Percentiles rank a stretch among this genome's conserved stretches.
Evolutionary conservation across 2,797 vertebrate species (phyloP).

Genomic region (Sebastes cheni): DNA sequence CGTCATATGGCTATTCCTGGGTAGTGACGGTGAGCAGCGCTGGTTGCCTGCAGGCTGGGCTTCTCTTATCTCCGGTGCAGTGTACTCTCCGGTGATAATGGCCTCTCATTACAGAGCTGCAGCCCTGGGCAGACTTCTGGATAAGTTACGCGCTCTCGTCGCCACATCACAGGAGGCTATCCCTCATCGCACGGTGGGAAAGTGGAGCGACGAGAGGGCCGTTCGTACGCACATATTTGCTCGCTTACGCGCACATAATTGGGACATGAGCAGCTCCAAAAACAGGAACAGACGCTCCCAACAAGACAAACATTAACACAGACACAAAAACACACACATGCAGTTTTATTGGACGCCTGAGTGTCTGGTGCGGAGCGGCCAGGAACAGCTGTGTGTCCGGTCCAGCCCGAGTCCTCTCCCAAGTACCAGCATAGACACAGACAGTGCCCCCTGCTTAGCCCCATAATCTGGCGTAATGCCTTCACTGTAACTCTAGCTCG

Average conservation of each 20-base stretch:
- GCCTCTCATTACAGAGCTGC: conserved; percentile 65
- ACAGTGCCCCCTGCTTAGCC: conserved; percentile 67
- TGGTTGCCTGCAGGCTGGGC: conserved; percentile 21
- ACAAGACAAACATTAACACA: conserved; percentile 49
- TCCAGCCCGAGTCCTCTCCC: conserved; percentile 52
- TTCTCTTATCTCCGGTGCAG: conserved; percentile 58
- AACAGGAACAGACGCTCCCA: conserved; percentile 3
- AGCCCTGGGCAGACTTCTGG: conserved; percentile 45
- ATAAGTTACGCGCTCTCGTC: conserved; percentile 34
- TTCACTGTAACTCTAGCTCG: conserved; percentile 64
- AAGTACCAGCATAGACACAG: conserved; percentile 74
- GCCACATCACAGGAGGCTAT: conserved; percentile 32
- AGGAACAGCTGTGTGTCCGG: conserved; percentile 71
- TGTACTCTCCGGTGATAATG: conserved; percentile 61
- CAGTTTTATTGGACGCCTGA: conserved; percentile 77
- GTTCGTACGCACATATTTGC: background rate
- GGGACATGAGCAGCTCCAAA: background rate
- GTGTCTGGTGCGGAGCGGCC: conserved; percentile 74
- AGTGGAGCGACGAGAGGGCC: background rate
- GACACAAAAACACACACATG: conserved; percentile 51
- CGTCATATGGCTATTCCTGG: conserved; percentile 58
- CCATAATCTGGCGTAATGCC: conserved; percentile 68
- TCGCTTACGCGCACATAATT: background rate
- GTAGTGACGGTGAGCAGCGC: conserved; percentile 31
- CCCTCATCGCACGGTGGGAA: conserved; percentile 26